These are phyloP conservation scores for Heliconius cydno DNA, from an alignment of 2,888 invertebrate genomes.

Conservation along the genomic window DNA sequence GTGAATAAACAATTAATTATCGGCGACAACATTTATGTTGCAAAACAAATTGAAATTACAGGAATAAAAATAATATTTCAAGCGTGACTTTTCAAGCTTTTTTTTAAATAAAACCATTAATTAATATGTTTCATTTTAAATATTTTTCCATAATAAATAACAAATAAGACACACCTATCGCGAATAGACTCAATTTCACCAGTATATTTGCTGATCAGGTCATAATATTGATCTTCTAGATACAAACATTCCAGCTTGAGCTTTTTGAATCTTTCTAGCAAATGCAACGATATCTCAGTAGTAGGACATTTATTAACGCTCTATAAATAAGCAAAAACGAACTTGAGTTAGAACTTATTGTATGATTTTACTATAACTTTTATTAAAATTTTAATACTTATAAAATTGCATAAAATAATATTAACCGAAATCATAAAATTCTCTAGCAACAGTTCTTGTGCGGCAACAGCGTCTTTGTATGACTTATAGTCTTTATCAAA, in stretches of 20 bases:
- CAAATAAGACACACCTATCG: slow-evolving; percentile 79
- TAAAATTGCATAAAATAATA: neutral
- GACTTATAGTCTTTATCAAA: slow-evolving; percentile 90
- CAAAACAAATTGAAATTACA: neutral
- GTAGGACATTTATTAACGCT: slow-evolving; percentile 77
- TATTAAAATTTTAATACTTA: too few relatives aligned
- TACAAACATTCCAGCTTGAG: slow-evolving; percentile 88
- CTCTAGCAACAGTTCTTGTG: slow-evolving; percentile 88
- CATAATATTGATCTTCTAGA: slow-evolving; percentile 89
- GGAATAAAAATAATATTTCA: neutral
- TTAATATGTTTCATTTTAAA: neutral
- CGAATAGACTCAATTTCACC: slow-evolving; percentile 87
- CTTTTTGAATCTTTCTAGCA: slow-evolving; percentile 86
- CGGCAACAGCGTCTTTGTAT: slow-evolving; percentile 87
- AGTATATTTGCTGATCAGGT: slow-evolving; percentile 86
- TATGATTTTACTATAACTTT: neutral
- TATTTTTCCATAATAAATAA: neutral
- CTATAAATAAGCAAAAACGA: slow-evolving; percentile 51
- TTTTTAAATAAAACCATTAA: neutral
- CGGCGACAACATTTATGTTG: neutral
- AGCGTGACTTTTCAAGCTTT: neutral
- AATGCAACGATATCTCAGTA: slow-evolving; percentile 78
- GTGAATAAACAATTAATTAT: too few relatives aligned
- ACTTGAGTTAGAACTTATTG: neutral
- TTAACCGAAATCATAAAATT: slow-evolving; percentile 86